Conservation (phyloP, 1,140 invertebrate genomes). For the Hermetia illucens region DNA sequence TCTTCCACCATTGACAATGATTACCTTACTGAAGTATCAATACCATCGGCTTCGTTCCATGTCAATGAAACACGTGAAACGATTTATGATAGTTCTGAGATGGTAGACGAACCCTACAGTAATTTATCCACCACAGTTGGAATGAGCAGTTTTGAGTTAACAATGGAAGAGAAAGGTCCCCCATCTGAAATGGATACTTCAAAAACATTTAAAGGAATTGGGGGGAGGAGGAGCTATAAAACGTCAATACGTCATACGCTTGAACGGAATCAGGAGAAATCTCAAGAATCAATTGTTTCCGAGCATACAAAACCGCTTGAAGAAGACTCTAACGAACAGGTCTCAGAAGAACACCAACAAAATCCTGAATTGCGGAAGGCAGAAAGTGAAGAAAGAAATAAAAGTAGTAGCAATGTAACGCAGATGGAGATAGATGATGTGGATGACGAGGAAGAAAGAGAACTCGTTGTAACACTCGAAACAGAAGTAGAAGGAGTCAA, state of each 20-base stretch:
- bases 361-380: not conserved
- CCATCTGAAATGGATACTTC: not conserved
- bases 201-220: not conserved
- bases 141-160: not conserved
- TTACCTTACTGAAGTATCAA: not conserved
- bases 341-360: not conserved
- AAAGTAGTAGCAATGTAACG: constrained; percentile 9
- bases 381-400: constrained; percentile 16
- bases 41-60: not conserved
- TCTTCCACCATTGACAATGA: not conserved
- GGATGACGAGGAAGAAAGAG: not conserved
- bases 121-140: not conserved
- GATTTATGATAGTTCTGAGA: not conserved
- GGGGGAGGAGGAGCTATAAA: too few relatives aligned
- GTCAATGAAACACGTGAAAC: not conserved
- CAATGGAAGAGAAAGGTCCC: not conserved
- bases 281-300: not conserved
- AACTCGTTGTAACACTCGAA: constrained; percentile 12
- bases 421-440: constrained; percentile 2
- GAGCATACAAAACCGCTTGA: not conserved
- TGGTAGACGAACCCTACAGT: not conserved
- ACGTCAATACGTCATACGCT: not conserved
- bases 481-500: constrained; percentile 23
- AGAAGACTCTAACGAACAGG: not conserved
- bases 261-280: not conserved